Evolutionary conservation across 2,888 invertebrate species (phyloP).

Genomic region (Unio pictorum): DNA sequence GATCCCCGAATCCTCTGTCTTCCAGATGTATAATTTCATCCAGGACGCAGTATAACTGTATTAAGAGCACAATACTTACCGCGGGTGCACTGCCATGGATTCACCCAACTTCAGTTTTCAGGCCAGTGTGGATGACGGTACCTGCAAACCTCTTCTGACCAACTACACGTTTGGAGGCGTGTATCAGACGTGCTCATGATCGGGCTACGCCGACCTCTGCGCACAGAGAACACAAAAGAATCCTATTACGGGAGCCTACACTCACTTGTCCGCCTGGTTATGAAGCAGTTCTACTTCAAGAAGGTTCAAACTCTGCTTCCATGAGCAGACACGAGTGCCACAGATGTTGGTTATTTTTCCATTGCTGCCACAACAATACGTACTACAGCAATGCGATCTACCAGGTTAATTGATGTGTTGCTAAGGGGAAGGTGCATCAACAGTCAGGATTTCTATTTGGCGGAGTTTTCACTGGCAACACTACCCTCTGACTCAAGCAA

Average conservation of each 20-base stretch:
- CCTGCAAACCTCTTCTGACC: slow-evolving; percentile 44
- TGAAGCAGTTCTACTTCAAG: slow-evolving; percentile 38
- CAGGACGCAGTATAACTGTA: slow-evolving; percentile 49
- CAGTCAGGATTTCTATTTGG: slow-evolving; percentile 57
- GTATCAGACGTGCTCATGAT: slow-evolving; percentile 45
- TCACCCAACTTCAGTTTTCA: slow-evolving; percentile 55
- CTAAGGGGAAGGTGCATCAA: slow-evolving; percentile 27
- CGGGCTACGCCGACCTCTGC: slow-evolving; percentile 25
- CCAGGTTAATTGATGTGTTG: slow-evolving; percentile 55
- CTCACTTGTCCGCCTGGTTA: slow-evolving; percentile 48
- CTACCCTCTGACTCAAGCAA: slow-evolving; percentile 36
- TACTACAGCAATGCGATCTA: slow-evolving; percentile 36
- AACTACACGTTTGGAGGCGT: slow-evolving; percentile 62
- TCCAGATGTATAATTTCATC: slow-evolving; percentile 35
- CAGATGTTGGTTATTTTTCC: slow-evolving; percentile 38
- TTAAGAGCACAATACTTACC: slow-evolving; percentile 54
- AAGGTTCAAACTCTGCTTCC: slow-evolving; percentile 21
- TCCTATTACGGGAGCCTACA: slow-evolving; percentile 46
- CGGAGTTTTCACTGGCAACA: slow-evolving; percentile 47
- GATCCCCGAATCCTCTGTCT: slow-evolving; percentile 43
- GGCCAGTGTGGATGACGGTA: slow-evolving; percentile 60
- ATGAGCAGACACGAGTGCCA: slow-evolving; percentile 27
- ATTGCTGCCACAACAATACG: slow-evolving; percentile 26
- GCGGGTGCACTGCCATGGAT: slow-evolving; percentile 52
- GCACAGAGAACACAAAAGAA: slow-evolving; percentile 40